Evolutionary conservation across 2,888 invertebrate species (phyloP), one percentile per base, ranked within the genome.

Genomic region (Thecophora atra): DNA sequence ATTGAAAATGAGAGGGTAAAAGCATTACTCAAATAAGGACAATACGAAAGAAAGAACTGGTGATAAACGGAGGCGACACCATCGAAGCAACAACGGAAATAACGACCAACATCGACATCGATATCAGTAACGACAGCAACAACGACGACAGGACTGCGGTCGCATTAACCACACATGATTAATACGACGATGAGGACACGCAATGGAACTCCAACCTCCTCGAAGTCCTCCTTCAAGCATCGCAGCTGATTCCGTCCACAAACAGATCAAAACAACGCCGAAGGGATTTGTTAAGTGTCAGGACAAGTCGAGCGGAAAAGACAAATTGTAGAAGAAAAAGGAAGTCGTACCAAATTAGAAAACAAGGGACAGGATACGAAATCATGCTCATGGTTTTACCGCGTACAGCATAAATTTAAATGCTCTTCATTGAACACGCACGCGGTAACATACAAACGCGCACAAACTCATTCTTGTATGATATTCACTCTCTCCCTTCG

Each of bases 121-220:
- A 67, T 42, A 52, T 54, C 58, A 17, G 47, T 26, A 19, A 19
- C 4, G 24, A 19, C 30, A n/a, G 17, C 15, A 66, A 66, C 28
- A 24, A 26, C 63, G 28, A 51, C 37, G 8, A n/a, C 13, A 66
- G 15, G 51, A 52, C 58, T 73, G 73, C 56, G 73, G 71, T 71
- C 62, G 58, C 63, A 64, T 68, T 66, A 72, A 72, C 73, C 73
- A 73, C 73, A 73, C 69, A 71, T 73, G 69, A 71, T 73, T 71
- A 64, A 71, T n/a, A n/a, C n/a, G 47, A 47, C 47, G 4, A 68
- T 69, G 19, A 26, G 44, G 65, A 26, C 65, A 52, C 51, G 52
- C 52, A 52, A 42, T 19, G 1, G 11, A 44, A 47, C 19, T 19
- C n/a, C 3, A 28, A 21, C 28, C 30, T 62, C 58, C 30, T 62